Base-by-base conservation (phyloP, 2,888 invertebrate species). In the Polydrusus pterygomalis region DNA sequence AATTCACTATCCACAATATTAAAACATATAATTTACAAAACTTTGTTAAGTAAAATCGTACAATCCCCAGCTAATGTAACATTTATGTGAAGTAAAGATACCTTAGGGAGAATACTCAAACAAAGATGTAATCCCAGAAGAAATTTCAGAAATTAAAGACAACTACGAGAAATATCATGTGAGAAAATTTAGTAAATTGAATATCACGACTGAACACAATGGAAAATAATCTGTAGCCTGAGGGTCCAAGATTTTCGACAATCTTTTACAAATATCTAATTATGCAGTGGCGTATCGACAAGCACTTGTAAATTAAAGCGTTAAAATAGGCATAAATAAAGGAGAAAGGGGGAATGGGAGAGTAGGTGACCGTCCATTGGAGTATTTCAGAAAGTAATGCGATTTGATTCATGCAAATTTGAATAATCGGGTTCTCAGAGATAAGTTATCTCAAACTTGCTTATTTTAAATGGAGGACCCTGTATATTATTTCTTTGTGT, bases 71-170 rank as follows among this genome's bases (percentile, higher is more conserved):
- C 54, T 72, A 72, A 72, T 72, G 65, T 65, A 72, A 65, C 72
- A 65, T 65, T 72, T 72, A 72, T 65, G 64, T 38, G 54, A 72
- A 72, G 34, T 65, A 72, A 72, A 72, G 72, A 65, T 58, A 72
- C 72, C 72, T 72, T 1, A 56, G 72, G 72, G 72, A 65, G 43
- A 40, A 38, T 40, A 34, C 56, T 65, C 25, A 65, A 65, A 65
- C 51, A 65, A 34, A 47, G 34, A 65, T 34, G 49, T 51, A 65
- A 47, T 65, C 65, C 51, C 34, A 34, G 65, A 38, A 51, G 51
- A 65, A 65, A 65, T 65, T 65, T 65, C 51, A 30, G 25, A 34
- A 15, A 65, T 65, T 65, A 65, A 51, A 30, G 65, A 65, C 65
- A 65, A 65, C 65, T n/a, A 65, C 65, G 65, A 49, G 49, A 65